phyloP scores from a whole-genome alignment of 53 echinoderm and acorn worm genomes.

The Patiria pectinifera region DNA sequence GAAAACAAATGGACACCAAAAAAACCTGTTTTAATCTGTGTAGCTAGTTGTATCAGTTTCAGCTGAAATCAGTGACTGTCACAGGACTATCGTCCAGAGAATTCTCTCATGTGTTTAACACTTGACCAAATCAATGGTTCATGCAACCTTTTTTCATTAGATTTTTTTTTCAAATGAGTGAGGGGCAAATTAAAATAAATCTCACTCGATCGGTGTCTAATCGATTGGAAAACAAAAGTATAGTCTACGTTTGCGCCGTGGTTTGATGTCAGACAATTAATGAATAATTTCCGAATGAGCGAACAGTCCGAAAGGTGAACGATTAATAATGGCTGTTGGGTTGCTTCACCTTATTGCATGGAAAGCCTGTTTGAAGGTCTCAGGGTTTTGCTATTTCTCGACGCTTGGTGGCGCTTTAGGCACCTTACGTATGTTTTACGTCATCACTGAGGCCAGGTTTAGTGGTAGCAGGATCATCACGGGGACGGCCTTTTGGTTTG shows the following conservation, averaged over 20 bases:
- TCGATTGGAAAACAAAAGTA: conserved; percentile 23
- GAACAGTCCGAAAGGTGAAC: neutral
- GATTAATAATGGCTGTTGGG: neutral
- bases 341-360: neutral
- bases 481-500: neutral
- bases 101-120: no score
- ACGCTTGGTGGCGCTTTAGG: conserved; percentile 6
- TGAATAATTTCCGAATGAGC: neutral
- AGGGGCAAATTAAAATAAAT: neutral
- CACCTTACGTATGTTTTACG: neutral
- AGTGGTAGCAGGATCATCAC: neutral
- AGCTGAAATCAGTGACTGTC: no score
- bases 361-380: neutral
- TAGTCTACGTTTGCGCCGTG: no score
- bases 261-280: conserved; percentile 20
- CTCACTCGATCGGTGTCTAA: conserved; percentile 3
- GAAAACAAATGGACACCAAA: no score
- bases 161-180: no score
- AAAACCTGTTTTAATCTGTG: no score
- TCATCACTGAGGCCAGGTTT: no score
- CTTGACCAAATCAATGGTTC: no score
- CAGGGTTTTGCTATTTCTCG: neutral
- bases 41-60: no score
- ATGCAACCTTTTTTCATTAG: no score
- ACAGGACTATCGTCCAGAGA: no score